phyloP scores from a whole-genome alignment of 2,888 invertebrate genomes.

The Drosophila nigricruria region DNA sequence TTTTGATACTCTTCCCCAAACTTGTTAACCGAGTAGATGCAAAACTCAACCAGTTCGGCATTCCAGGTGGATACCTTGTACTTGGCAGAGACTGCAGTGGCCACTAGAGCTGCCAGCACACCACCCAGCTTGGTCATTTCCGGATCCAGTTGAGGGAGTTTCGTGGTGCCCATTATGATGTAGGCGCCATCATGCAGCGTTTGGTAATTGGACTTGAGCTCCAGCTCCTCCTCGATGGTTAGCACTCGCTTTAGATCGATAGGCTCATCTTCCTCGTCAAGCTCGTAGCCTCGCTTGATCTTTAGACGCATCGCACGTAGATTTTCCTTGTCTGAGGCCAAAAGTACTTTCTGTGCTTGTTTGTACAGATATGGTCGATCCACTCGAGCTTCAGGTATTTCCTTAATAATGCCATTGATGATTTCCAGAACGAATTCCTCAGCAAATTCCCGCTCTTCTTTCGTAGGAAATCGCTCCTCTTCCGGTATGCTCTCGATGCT shows the following conservation, averaged over 20 bases:
- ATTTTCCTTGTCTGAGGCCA: slow-evolving; percentile 79
- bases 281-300: slow-evolving; percentile 78
- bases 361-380: slow-evolving; percentile 61
- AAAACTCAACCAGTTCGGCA: slow-evolving; percentile 87
- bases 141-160: slow-evolving; percentile 83
- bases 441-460: slow-evolving; percentile 71
- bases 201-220: slow-evolving; percentile 87
- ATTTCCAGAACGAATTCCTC: slow-evolving; percentile 66
- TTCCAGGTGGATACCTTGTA: slow-evolving; percentile 87
- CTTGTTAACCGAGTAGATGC: slow-evolving; percentile 86
- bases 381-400: slow-evolving; percentile 48
- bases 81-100: slow-evolving; percentile 87
- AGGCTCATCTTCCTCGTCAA: slow-evolving; percentile 85
- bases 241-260: slow-evolving; percentile 73
- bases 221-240: slow-evolving; percentile 86
- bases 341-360: slow-evolving; percentile 77
- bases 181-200: slow-evolving; percentile 87
- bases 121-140: slow-evolving; percentile 74
- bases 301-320: slow-evolving; percentile 74
- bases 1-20: slow-evolving; percentile 75
- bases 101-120: slow-evolving; percentile 70
- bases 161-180: slow-evolving; percentile 86
- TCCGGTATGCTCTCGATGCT: slow-evolving; percentile 81
- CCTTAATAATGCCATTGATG: slow-evolving; percentile 68
- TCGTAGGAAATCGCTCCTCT: slow-evolving; percentile 68